Evolutionary conservation across 2,888 invertebrate species (phyloP), one percentile per base, ranked within the genome.

Genomic region (Tinea trinotella): DNA sequence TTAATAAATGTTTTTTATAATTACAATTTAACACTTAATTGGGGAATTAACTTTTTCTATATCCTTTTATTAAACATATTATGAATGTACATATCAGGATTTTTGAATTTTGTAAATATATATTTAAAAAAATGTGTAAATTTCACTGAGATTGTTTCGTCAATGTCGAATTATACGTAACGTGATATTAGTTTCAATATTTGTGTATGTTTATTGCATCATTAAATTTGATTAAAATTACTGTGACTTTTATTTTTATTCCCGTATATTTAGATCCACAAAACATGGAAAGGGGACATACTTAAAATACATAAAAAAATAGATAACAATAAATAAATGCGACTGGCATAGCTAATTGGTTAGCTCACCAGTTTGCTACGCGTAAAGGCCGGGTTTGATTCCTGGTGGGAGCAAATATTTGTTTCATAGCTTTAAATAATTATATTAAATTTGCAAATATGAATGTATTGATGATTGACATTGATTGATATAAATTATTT

Each of bases 101-200:
- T 40, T 40, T 15, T 40, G 2, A 40, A 40, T 13, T 4, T 40
- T 40, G 40, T 40, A 40, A 40, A 40, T 40, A 30, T 22, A 22
- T 30, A 30, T 30, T 30, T 30, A 4, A 30, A 30, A n/a, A 40
- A 40, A 40, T 15, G 13, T 15, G n/a, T 24, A 24, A 24, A 9
- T 22, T 24, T 24, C 24, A 18, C 24, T 24, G 24, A 50, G 24
- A 50, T 24, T 24, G 18, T 18, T 17, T 48, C 18, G 13, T 15
- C 24, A 7, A 50, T n/a, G 40, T 40, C 40, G 40, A 24, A 24
- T 50, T 50, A 22, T 24, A 50, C 24, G 24, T 50, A 50, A 50
- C 24, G 22, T 50, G 24, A 24, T 50, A 50, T 24, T 46, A 46
- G 46, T 19, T 46, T 19, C 46, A 46, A n/a, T 46, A 46, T 46